A percentile compares a stretch with the other conserved stretches of the same genome.
phyloP scores from a whole-genome alignment of 2,888 invertebrate genomes.

The Drosophila incognita region DNA sequence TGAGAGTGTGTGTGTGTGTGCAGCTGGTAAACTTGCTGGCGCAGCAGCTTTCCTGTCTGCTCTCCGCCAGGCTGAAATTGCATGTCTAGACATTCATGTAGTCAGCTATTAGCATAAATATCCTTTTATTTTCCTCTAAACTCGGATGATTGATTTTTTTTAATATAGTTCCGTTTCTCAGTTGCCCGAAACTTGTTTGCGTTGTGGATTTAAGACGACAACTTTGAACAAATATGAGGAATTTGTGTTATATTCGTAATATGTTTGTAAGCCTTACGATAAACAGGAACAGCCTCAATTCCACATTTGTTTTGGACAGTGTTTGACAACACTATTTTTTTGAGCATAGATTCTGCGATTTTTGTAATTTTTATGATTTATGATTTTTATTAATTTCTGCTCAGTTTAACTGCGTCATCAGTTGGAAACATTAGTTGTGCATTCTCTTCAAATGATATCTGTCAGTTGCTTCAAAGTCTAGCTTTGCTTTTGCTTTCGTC shows the following conservation, averaged over 20 bases:
- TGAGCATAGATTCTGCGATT: neutral
- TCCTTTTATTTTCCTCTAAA: constrained; percentile 27
- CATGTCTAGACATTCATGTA: constrained; percentile 64
- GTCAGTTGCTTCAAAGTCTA: neutral
- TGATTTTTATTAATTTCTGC: neutral
- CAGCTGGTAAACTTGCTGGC: constrained; percentile 54
- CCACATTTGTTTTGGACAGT: neutral
- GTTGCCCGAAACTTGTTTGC: constrained; percentile 38
- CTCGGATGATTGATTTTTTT: constrained; percentile 20
- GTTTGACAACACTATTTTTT: neutral
- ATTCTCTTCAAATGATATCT: neutral
- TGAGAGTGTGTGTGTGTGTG: constrained; percentile 41
- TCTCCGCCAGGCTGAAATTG: constrained; percentile 56
- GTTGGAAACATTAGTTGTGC: neutral
- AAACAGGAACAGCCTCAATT: neutral
- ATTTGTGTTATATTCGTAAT: neutral
- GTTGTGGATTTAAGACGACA: constrained; percentile 15
- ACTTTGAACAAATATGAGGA: neutral
- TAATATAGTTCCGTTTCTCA: constrained; percentile 39
- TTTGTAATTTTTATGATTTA: too few species aligned
- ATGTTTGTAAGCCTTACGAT: neutral
- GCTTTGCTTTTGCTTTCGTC: neutral
- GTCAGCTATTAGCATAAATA: constrained; percentile 48
- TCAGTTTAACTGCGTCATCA: neutral
- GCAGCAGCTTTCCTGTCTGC: constrained; percentile 37